phyloP scores from a whole-genome alignment of 2,888 invertebrate species.

The Cephus rjabovi region DNA sequence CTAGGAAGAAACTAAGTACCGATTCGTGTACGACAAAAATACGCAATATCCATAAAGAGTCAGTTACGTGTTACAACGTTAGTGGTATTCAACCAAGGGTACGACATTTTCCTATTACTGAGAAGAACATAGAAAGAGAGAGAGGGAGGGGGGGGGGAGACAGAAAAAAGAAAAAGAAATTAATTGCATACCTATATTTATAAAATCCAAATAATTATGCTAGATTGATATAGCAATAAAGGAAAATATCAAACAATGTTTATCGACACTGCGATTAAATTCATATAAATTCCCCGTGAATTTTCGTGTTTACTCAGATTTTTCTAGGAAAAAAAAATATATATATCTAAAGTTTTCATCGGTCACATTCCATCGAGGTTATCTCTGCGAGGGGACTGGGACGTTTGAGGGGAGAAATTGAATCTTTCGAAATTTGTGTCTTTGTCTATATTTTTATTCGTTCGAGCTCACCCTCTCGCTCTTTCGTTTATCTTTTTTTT shows the following conservation, averaged over 20 bases:
- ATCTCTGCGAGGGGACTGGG: neutral
- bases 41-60: neutral
- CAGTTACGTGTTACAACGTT: neutral
- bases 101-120: neutral
- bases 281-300: neutral
- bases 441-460: neutral
- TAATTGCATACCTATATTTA: neutral
- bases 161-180: neutral
- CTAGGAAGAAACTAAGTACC: neutral
- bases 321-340: neutral
- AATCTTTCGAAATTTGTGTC: neutral
- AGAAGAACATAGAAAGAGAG: neutral
- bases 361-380: neutral
- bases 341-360: neutral
- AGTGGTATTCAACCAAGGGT: constrained; percentile 1
- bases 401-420: neutral
- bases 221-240: neutral
- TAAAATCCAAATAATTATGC: neutral
- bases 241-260: neutral
- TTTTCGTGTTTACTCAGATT: neutral
- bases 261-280: neutral
- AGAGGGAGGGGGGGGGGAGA: neutral
- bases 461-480: neutral
- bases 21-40: neutral
- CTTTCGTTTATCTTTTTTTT: neutral